These are phyloP conservation scores for Nylanderia fulva DNA, from an alignment of 1,140 invertebrate species.

Conservation along the genomic window DNA sequence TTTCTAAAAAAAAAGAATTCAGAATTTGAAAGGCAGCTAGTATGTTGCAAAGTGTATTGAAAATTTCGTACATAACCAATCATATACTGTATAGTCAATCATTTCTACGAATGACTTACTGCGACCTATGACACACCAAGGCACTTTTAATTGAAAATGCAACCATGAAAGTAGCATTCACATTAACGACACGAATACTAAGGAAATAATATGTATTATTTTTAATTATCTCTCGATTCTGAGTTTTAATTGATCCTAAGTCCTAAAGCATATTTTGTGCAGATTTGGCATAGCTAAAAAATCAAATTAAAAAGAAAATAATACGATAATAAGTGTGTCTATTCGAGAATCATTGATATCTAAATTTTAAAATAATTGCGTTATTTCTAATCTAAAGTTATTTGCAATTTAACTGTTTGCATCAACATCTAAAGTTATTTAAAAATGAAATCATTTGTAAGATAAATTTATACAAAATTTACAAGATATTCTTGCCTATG, in stretches of 20 bases:
- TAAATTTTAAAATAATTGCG: conserved; percentile 36
- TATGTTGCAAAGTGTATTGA: conserved; percentile 31
- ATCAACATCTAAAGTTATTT: conserved; percentile 10
- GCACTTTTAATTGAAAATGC: conserved; percentile 53
- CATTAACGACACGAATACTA: conserved; percentile 10
- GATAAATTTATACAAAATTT: conserved; percentile 48
- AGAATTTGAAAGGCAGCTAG: conserved; percentile 27
- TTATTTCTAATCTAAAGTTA: conserved; percentile 30
- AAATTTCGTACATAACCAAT: conserved; percentile 31
- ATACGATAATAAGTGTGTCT: conserved; percentile 33
- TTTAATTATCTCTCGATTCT: neutral
- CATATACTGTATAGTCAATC: neutral
- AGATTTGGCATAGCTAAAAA: conserved; percentile 35
- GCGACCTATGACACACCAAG: conserved; percentile 41
- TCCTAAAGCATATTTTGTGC: neutral
- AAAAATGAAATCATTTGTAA: conserved; percentile 21
- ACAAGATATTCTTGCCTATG: conserved; percentile 30
- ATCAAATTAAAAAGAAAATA: conserved; percentile 41
- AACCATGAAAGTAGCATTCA: conserved; percentile 47
- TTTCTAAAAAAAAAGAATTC: conserved; percentile 51
- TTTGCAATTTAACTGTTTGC: conserved; percentile 14
- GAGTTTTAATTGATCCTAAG: conserved; percentile 1
- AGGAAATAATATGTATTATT: conserved; percentile 5
- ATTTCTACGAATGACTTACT: conserved; percentile 56
- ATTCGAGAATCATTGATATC: conserved; percentile 18